Conservation (phyloP, 2,888 invertebrate genomes). For the Papilio elwesi region DNA sequence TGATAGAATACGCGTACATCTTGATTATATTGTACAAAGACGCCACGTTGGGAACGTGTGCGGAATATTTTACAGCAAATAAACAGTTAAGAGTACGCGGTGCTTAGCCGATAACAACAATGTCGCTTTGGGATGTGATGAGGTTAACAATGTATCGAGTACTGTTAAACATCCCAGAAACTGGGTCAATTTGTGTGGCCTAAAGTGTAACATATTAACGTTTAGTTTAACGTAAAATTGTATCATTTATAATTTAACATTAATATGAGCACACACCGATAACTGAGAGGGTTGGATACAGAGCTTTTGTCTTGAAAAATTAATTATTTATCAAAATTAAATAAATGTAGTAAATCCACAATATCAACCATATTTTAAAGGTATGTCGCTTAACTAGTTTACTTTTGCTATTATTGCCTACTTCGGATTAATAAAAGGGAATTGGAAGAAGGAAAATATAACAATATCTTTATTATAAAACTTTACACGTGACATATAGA, state of each 20-base stretch:
- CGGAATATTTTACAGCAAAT: constrained; percentile 17
- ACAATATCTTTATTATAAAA: not conserved
- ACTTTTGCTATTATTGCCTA: no score
- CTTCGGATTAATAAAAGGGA: no score
- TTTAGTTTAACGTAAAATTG: not conserved
- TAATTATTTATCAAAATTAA: no score
- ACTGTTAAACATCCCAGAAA: not conserved
- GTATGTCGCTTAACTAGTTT: no score
- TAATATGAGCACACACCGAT: no score
- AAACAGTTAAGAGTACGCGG: constrained; percentile 27
- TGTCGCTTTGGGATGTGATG: not conserved
- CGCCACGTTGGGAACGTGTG: constrained; percentile 8
- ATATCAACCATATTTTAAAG: no score
- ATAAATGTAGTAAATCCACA: no score
- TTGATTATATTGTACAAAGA: constrained; percentile 3
- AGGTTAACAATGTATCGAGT: constrained; percentile 20
- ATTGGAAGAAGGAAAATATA: not conserved
- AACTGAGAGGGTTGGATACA: no score
- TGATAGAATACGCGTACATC: not conserved
- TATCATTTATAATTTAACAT: no score
- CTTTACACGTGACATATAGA: not conserved
- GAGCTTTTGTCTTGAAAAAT: no score
- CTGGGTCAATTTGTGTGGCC: constrained; percentile 6
- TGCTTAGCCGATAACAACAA: constrained; percentile 9
- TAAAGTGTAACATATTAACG: not conserved